Conservation (phyloP, 2,888 invertebrate species). For the Agrotis puta region DNA sequence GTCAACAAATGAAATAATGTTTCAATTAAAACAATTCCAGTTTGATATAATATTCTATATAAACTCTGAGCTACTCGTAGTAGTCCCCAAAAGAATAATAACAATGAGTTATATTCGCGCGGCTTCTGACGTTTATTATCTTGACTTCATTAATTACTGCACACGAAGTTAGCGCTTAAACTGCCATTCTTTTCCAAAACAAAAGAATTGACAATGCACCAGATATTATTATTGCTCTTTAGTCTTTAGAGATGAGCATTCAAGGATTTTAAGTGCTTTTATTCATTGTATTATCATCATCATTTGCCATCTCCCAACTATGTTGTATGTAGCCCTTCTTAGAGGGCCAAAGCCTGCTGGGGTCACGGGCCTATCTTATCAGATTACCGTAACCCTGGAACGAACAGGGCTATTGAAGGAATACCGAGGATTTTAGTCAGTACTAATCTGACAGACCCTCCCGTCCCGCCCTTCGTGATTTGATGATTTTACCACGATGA, state of each 20-base stretch:
- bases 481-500: too few species aligned
- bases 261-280: conserved; percentile 47
- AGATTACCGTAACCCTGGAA: too few species aligned
- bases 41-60: not conserved
- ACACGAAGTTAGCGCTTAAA: conserved; percentile 55
- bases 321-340: too few species aligned
- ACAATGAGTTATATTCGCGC: conserved; percentile 44
- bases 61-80: not conserved
- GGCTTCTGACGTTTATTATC: conserved; percentile 61
- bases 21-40: not conserved
- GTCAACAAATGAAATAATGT: too few species aligned
- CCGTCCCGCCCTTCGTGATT: too few species aligned
- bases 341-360: too few species aligned
- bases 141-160: conserved; percentile 65
- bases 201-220: conserved; percentile 63
- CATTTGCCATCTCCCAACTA: too few species aligned
- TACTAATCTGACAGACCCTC: too few species aligned
- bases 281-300: conserved; percentile 11
- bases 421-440: too few species aligned
- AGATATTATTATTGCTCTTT: conserved; percentile 60
- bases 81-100: conserved; percentile 46
- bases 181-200: conserved; percentile 57
- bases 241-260: conserved; percentile 36
- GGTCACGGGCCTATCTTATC: too few species aligned
- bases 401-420: too few species aligned